Evolutionary conservation across 1,140 invertebrate species (phyloP).

Genomic region (Cherax destructor): DNA sequence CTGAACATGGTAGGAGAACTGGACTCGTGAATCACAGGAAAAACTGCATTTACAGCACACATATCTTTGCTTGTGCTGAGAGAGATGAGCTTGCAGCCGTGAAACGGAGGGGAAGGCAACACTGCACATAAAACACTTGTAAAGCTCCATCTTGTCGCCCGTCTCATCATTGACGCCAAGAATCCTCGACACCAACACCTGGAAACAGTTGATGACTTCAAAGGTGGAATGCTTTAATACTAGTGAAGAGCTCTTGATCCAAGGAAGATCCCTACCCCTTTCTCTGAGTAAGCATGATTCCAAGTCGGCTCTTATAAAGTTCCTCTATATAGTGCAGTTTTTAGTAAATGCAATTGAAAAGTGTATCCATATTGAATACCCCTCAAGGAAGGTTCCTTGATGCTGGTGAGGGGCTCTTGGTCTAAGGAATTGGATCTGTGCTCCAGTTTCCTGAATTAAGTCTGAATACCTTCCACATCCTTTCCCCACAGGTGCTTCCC

Average conservation of each 20-base stretch:
- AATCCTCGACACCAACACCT: conserved; percentile 75
- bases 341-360: too few relatives aligned
- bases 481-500: too few relatives aligned
- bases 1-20: conserved; percentile 74
- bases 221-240: not conserved
- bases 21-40: conserved; percentile 74
- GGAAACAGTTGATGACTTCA: not conserved
- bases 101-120: conserved; percentile 75
- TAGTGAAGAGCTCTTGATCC: not conserved
- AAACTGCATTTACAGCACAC: conserved; percentile 75
- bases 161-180: conserved; percentile 75
- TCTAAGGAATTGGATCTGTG: too few relatives aligned
- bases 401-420: too few relatives aligned
- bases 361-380: too few relatives aligned
- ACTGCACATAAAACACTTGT: conserved; percentile 77
- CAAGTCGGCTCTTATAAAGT: too few relatives aligned
- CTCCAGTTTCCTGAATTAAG: too few relatives aligned
- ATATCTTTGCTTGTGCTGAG: conserved; percentile 75
- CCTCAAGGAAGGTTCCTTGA: too few relatives aligned
- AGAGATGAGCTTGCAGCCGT: conserved; percentile 75
- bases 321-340: too few relatives aligned
- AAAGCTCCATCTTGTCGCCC: conserved; percentile 75
- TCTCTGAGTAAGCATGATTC: too few relatives aligned
- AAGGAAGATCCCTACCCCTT: too few relatives aligned
- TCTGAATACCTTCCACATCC: too few relatives aligned